Evolutionary conservation across 64 coral and sea anemone species (phyloP).

Genomic region (Trachythela sp.): DNA sequence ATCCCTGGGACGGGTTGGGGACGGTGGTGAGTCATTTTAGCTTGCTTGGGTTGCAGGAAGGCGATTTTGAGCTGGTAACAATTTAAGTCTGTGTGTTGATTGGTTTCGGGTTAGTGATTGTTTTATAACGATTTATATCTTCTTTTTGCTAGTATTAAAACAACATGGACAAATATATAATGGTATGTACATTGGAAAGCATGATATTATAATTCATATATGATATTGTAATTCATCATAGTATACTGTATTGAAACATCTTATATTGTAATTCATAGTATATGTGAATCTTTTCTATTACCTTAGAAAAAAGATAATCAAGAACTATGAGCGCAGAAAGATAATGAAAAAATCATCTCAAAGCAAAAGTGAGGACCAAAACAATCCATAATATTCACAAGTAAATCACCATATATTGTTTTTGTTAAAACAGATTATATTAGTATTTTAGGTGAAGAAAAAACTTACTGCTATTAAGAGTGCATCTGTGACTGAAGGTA

Average conservation of each 20-base stretch:
- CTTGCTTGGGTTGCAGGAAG: too few species aligned
- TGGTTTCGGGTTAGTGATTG: neutral
- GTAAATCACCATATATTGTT: neutral
- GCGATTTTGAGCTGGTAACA: neutral
- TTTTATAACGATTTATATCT: neutral
- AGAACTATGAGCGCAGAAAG: neutral
- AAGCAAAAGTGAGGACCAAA: neutral
- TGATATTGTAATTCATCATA: neutral
- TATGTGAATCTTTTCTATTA: neutral
- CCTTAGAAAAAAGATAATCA: constrained; percentile 13
- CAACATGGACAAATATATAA: neutral
- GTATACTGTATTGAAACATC: neutral
- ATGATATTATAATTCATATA: neutral
- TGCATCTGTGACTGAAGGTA: neutral
- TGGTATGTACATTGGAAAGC: neutral
- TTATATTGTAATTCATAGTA: too few species aligned
- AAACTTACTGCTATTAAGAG: neutral
- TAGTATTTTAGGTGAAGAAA: neutral
- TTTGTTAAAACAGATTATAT: neutral
- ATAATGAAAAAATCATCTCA: neutral
- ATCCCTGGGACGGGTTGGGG: too few species aligned
- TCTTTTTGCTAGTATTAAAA: neutral
- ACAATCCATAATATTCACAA: neutral
- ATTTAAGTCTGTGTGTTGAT: neutral
- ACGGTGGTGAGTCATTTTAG: too few species aligned